Percentiles rank a stretch among this genome's conserved stretches.
Evolutionary conservation across 1,140 invertebrate species (phyloP).

Genomic region (Delia radicum): DNA sequence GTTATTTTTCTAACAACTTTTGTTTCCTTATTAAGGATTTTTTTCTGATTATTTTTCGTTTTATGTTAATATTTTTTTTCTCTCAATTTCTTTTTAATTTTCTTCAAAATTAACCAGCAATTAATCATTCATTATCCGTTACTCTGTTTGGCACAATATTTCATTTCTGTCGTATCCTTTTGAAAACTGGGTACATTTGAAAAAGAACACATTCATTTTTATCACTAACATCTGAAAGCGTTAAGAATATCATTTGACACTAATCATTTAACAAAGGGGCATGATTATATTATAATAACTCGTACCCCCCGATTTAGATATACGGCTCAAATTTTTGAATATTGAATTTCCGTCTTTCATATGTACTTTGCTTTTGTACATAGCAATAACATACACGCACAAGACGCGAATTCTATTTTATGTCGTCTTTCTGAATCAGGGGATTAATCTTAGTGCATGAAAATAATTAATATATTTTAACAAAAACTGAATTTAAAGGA

Average conservation of each 20-base stretch:
- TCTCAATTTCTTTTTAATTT: slow-evolving; percentile 2
- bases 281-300: too few species aligned
- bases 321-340: too few species aligned
- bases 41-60: neutral
- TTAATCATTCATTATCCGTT: slow-evolving; percentile 9
- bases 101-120: slow-evolving; percentile 7
- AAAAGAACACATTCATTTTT: neutral
- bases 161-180: neutral
- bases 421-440: too few species aligned
- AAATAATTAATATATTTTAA: too few species aligned
- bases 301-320: too few species aligned
- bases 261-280: neutral
- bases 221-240: neutral
- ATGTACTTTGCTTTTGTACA: too few species aligned
- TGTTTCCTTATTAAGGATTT: neutral
- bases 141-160: neutral
- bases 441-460: too few species aligned
- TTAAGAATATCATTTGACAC: neutral
- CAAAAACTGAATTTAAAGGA: too few species aligned
- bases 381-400: too few species aligned
- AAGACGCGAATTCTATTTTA: too few species aligned
- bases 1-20: neutral
- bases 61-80: neutral
- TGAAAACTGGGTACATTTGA: neutral
- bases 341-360: too few species aligned